These are phyloP conservation scores for Neelides folsomi DNA, from an alignment of 2,888 invertebrate species.

Conservation along the genomic window DNA sequence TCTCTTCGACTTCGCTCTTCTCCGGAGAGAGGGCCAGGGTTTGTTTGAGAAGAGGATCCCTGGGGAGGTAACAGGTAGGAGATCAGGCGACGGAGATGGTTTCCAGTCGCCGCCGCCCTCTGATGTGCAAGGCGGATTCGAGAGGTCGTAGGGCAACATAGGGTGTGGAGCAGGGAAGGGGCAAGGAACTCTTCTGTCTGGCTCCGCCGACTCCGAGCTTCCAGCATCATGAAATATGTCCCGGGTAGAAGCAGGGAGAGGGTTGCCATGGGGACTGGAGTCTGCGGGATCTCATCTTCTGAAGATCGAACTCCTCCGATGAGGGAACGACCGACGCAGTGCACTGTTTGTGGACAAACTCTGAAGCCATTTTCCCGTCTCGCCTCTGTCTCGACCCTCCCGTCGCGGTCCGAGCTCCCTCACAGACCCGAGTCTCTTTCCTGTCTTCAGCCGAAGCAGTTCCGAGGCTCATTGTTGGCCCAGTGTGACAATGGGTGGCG, in stretches of 20 bases:
- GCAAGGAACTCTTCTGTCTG: background rate
- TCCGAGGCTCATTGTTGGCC: background rate
- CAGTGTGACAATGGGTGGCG: constrained; percentile 34
- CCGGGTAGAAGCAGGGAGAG: constrained; percentile 7
- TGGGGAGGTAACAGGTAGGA: background rate
- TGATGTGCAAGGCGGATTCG: background rate
- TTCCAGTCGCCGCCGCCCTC: background rate
- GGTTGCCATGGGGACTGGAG: constrained; percentile 32
- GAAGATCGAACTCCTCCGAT: constrained; percentile 26
- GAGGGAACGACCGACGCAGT: constrained; percentile 32
- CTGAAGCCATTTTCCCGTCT: constrained; percentile 27
- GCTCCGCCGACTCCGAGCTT: constrained; percentile 2
- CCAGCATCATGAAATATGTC: constrained; percentile 26
- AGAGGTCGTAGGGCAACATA: background rate
- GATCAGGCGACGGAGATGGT: background rate
- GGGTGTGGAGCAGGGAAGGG: background rate
- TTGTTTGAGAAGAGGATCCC: background rate
- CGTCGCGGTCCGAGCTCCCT: constrained; percentile 11
- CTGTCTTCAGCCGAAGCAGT: background rate
- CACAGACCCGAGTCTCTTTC: constrained; percentile 12
- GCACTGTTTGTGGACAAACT: constrained; percentile 25
- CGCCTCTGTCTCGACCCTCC: constrained; percentile 14
- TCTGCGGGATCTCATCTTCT: constrained; percentile 33
- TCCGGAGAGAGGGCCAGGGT: constrained; percentile 3
- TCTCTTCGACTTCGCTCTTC: background rate